A percentile compares a stretch with the other conserved stretches of the same genome.
Evolutionary conservation across 2,113 vertebrate genomes (phyloP).

Genomic region (Trinectes maculatus): DNA sequence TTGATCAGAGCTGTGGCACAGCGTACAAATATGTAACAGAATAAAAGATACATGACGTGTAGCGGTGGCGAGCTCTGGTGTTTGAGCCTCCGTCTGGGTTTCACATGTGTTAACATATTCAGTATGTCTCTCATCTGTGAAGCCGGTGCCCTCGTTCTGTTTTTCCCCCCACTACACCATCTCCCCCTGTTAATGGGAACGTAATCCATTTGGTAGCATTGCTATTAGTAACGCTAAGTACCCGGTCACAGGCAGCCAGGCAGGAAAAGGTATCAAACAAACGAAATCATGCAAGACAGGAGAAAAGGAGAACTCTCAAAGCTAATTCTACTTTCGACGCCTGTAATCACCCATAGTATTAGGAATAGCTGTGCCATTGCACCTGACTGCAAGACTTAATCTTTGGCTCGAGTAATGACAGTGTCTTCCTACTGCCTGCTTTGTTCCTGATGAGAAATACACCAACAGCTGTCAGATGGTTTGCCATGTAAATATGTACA

Average conservation of each 20-base stretch:
- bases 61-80: not conserved
- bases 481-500: no score
- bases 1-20: not conserved
- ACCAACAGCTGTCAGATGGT: not conserved
- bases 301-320: constrained; percentile 11
- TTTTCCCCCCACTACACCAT: constrained; percentile 2
- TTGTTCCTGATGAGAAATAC: not conserved
- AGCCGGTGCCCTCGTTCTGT: constrained; percentile 10
- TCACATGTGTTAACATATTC: constrained; percentile 6
- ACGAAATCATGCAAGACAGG: constrained; percentile 18
- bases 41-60: not conserved
- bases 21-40: not conserved
- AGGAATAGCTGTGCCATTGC: not conserved
- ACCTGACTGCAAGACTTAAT: not conserved
- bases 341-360: not conserved
- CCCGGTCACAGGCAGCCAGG: constrained; percentile 24
- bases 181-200: constrained; percentile 30
- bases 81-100: no score
- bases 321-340: not conserved
- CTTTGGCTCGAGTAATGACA: not conserved
- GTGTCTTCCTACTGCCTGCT: not conserved
- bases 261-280: constrained; percentile 31
- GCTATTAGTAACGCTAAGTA: constrained; percentile 42
- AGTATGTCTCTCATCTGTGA: not conserved
- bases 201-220: constrained; percentile 41